These are phyloP conservation scores for Andrena minutula DNA, from an alignment of 2,888 invertebrate species.

Conservation along the genomic window DNA sequence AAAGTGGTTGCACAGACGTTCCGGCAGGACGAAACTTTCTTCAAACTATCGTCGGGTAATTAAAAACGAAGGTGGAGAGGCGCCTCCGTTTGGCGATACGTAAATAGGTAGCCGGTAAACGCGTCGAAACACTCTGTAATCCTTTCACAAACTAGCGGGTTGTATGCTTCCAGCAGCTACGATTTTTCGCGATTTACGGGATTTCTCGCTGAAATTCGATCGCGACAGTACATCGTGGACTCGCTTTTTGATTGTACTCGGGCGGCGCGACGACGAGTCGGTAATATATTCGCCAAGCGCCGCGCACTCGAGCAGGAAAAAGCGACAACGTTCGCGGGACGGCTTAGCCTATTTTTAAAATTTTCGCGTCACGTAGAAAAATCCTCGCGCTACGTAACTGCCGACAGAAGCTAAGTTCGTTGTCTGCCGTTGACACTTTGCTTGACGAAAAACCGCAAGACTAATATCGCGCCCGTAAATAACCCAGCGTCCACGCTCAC, in stretches of 20 bases:
- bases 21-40: too few relatives aligned
- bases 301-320: neutral
- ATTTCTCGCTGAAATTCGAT: neutral
- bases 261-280: neutral
- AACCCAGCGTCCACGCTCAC: too few relatives aligned
- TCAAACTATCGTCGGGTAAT: neutral
- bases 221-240: neutral
- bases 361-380: conserved; percentile 10
- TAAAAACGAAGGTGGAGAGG: neutral
- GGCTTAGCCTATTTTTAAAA: conserved; percentile 10
- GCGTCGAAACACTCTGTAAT: neutral
- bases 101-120: neutral
- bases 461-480: too few relatives aligned
- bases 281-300: conserved; percentile 8
- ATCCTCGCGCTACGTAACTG: neutral
- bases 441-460: neutral
- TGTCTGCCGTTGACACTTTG: neutral
- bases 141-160: neutral
- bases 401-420: neutral
- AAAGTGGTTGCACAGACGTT: too few relatives aligned
- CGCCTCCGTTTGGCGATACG: too few relatives aligned
- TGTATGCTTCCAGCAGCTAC: neutral
- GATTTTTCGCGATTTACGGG: neutral
- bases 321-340: neutral
- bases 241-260: neutral